A percentile compares a stretch with the other conserved stretches of the same genome.
Evolutionary conservation across 2,888 invertebrate genomes (phyloP).

Genomic region (Polymixis flavicincta): DNA sequence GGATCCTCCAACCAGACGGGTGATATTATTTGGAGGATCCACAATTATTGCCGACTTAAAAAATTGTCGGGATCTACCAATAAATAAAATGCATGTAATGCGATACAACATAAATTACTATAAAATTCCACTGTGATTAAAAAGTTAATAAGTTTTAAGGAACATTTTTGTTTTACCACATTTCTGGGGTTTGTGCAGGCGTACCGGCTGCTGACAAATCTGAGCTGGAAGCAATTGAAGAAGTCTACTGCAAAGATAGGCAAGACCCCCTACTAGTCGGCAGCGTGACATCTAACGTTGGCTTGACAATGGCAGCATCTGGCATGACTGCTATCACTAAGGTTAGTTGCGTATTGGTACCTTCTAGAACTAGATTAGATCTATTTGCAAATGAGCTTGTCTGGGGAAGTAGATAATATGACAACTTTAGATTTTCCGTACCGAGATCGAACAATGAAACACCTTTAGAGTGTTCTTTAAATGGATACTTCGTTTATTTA

Average conservation of each 20-base stretch:
- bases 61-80: too few species aligned
- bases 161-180: neutral
- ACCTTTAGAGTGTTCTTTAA: too few species aligned
- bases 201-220: conserved; percentile 91
- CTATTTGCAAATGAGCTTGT: neutral
- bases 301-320: conserved; percentile 77
- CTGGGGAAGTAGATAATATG: neutral
- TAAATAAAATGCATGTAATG: too few species aligned
- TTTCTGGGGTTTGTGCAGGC: conserved; percentile 48
- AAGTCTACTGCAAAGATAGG: conserved; percentile 87
- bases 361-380: neutral
- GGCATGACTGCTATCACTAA: conserved; percentile 91
- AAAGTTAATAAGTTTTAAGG: neutral
- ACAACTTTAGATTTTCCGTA: too few species aligned
- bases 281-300: conserved; percentile 81
- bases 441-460: too few species aligned
- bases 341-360: conserved; percentile 68
- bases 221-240: conserved; percentile 91
- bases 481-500: too few species aligned
- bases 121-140: neutral
- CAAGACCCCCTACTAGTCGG: conserved; percentile 90
- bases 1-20: too few species aligned
- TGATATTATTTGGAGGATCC: neutral
- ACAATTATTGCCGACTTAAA: too few species aligned
- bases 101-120: too few species aligned